Conservation (phyloP, 2,797 vertebrate genomes). For the Sebastes cheni region DNA sequence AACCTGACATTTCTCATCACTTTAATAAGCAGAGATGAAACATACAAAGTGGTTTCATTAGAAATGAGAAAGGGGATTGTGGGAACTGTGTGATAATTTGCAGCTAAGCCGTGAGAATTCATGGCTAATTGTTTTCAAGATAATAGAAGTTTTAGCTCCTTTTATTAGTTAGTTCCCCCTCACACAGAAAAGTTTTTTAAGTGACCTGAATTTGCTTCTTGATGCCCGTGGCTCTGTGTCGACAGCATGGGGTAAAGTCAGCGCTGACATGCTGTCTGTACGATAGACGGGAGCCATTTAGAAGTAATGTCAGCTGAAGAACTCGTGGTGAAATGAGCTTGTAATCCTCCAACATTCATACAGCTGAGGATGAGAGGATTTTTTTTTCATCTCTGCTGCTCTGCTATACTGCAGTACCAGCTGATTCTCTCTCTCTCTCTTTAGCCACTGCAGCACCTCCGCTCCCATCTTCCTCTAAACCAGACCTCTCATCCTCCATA, state of each 20-base stretch:
- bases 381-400: conserved; percentile 33
- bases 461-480: conserved; percentile 9
- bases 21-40: not conserved
- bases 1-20: not conserved
- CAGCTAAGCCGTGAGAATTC: not conserved
- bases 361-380: conserved; percentile 55
- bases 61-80: not conserved
- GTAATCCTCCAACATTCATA: conserved; percentile 62
- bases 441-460: conserved; percentile 41
- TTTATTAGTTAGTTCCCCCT: not conserved
- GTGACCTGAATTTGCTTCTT: conserved; percentile 27
- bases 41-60: not conserved
- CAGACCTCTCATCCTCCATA: conserved; percentile 27
- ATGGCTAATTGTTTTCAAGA: conserved; percentile 15
- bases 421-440: conserved; percentile 16
- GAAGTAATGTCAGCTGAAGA: conserved; percentile 50
- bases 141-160: conserved; percentile 5
- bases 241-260: conserved; percentile 7
- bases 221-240: not conserved
- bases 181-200: not conserved
- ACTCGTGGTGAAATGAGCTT: conserved; percentile 52
- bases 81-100: conserved; percentile 14
- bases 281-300: conserved; percentile 45
- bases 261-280: conserved; percentile 22
- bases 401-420: conserved; percentile 40